Conservation (phyloP, 2,113 vertebrate genomes). For the Sakesphorus luctuosus region DNA sequence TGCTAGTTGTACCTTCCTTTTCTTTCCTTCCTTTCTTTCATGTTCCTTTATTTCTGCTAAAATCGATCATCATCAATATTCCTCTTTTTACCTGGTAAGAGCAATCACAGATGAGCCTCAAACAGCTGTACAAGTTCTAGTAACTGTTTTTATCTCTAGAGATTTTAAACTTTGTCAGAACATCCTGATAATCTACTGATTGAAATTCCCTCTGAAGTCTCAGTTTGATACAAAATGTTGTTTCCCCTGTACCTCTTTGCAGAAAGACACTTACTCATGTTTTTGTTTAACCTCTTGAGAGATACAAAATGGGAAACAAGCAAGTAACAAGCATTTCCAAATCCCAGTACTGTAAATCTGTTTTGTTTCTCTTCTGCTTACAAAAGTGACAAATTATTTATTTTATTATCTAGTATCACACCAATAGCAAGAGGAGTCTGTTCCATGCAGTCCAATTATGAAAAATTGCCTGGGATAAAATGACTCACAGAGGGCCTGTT, state of each 20-base stretch:
- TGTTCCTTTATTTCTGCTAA: not conserved
- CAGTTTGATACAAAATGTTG: constrained; percentile 21
- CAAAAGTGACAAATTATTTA: constrained; percentile 61
- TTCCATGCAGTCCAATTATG: constrained; percentile 59
- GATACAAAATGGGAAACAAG: constrained; percentile 50
- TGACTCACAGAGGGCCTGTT: constrained; percentile 33
- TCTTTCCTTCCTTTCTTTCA: not conserved
- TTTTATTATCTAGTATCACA: constrained; percentile 55
- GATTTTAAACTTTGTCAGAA: constrained; percentile 45
- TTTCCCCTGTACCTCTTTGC: constrained; percentile 23
- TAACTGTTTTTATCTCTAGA: not conserved
- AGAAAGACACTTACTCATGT: constrained; percentile 26
- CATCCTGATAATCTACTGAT: constrained; percentile 36
- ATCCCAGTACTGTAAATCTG: constrained; percentile 48
- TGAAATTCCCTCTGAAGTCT: constrained; percentile 41
- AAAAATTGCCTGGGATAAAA: constrained; percentile 55
- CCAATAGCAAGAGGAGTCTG: constrained; percentile 43
- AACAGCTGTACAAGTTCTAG: not conserved
- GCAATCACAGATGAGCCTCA: not conserved
- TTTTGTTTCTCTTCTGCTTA: constrained; percentile 44
- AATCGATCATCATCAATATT: not conserved
- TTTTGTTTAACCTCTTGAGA: constrained; percentile 66
- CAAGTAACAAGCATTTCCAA: constrained; percentile 61
- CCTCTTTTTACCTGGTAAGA: not conserved
- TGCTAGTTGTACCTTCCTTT: not conserved